Conservation (phyloP, 2,797 vertebrate species). For the Hybognathus amarus region DNA sequence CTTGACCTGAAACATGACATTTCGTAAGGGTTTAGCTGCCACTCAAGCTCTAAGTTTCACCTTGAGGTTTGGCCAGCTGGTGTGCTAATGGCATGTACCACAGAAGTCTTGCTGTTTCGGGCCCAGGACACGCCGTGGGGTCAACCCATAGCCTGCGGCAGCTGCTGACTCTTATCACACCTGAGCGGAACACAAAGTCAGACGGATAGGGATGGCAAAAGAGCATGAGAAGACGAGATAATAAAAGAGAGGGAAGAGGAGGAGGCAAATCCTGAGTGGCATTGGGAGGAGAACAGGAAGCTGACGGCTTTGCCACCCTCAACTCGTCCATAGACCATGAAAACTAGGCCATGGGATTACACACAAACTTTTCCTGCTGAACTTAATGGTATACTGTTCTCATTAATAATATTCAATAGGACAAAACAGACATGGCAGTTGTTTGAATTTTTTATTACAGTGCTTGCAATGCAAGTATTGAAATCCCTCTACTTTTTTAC, state of each 20-base stretch:
- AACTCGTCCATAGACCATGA: neutral
- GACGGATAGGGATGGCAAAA: neutral
- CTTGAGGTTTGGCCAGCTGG: conserved; percentile 42
- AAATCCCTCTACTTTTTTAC: neutral
- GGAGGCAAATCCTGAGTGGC: conserved; percentile 24
- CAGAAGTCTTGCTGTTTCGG: conserved; percentile 2
- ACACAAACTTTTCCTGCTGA: neutral
- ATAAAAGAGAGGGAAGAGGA: neutral
- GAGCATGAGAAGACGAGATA: neutral
- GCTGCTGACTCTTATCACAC: conserved; percentile 20
- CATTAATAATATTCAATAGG: neutral
- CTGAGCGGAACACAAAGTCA: neutral
- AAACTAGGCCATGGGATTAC: conserved; percentile 18
- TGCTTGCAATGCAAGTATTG: neutral
- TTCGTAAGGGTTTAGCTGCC: conserved; percentile 21
- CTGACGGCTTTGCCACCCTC: neutral
- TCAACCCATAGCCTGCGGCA: neutral
- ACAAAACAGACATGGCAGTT: conserved; percentile 4
- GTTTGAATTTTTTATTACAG: neutral
- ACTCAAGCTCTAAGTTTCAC: conserved; percentile 3
- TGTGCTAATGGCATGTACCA: neutral
- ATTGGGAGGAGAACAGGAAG: neutral
- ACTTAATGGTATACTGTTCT: neutral
- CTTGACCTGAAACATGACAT: conserved; percentile 33
- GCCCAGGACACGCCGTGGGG: neutral